These are phyloP conservation scores for Noctua janthina DNA, from an alignment of 2,888 invertebrate species.

Conservation along the genomic window DNA sequence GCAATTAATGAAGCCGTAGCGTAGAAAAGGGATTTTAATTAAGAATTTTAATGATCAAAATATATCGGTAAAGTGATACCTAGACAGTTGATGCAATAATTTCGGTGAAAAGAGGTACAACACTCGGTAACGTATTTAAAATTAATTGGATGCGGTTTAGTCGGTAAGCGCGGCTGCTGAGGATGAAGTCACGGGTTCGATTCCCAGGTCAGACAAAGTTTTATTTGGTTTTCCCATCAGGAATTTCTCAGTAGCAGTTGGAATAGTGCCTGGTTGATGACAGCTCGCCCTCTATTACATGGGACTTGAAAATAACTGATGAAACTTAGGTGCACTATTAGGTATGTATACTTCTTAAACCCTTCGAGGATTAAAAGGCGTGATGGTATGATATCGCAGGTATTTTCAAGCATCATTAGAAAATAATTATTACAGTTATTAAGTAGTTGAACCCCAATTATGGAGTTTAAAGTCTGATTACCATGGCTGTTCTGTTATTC, in stretches of 20 bases:
- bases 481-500: slow-evolving; percentile 5
- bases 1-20: neutral
- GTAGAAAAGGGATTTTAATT: neutral
- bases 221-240: neutral
- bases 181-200: neutral
- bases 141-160: neutral
- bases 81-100: neutral
- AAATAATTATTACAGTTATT: neutral
- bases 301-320: neutral
- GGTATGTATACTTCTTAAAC: neutral
- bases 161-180: neutral
- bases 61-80: neutral
- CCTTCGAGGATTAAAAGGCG: neutral
- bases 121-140: neutral
- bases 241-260: neutral
- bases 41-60: neutral
- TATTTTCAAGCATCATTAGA: neutral
- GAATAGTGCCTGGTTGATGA: neutral
- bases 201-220: neutral
- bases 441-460: neutral
- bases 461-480: slow-evolving; percentile 5
- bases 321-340: neutral
- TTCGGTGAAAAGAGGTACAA: neutral
- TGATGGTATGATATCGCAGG: neutral
- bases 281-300: neutral